Percentiles rank a stretch among this genome's conserved stretches.
phyloP scores from a whole-genome alignment of 2,888 invertebrate genomes.

The Ornithoptera priamus region DNA sequence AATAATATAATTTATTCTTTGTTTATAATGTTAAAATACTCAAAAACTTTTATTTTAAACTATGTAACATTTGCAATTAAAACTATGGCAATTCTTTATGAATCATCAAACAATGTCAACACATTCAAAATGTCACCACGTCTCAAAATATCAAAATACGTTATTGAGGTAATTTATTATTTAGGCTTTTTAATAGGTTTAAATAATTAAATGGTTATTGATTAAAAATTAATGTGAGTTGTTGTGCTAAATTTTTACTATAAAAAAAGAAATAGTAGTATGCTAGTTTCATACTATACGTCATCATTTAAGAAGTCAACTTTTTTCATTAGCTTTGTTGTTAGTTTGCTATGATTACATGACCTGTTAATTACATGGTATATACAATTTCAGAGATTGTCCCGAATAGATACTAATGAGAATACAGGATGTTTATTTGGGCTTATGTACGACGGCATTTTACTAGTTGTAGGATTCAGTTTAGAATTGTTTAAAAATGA shows the following conservation, averaged over 20 bases:
- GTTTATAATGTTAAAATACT: background rate
- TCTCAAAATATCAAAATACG: conserved; percentile 85
- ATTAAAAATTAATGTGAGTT: background rate
- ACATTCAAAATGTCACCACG: conserved; percentile 84
- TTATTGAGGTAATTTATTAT: conserved; percentile 81
- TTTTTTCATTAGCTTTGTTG: conserved; percentile 2
- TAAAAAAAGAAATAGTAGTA: background rate
- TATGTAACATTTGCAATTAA: conserved; percentile 1
- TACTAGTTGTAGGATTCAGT: conserved; percentile 85
- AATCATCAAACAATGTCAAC: conserved; percentile 30
- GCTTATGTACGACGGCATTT: conserved; percentile 85
- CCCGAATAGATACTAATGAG: conserved; percentile 79
- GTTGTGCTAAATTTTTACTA: background rate
- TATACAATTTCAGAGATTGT: conserved; percentile 80
- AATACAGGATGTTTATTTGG: conserved; percentile 87
- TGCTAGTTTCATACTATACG: conserved; percentile 43
- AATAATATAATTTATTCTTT: too few species aligned
- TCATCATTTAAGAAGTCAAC: conserved; percentile 42
- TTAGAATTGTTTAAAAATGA: conserved; percentile 82
- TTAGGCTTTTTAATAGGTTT: conserved; percentile 2
- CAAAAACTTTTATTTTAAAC: background rate
- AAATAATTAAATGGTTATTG: background rate
- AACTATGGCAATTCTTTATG: conserved; percentile 37
- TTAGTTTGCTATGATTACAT: background rate
- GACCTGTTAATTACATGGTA: background rate